Evolutionary conservation across 2,113 vertebrate genomes (phyloP), one percentile per base, ranked within the genome.

Genomic region (Cisticola juncidis): DNA sequence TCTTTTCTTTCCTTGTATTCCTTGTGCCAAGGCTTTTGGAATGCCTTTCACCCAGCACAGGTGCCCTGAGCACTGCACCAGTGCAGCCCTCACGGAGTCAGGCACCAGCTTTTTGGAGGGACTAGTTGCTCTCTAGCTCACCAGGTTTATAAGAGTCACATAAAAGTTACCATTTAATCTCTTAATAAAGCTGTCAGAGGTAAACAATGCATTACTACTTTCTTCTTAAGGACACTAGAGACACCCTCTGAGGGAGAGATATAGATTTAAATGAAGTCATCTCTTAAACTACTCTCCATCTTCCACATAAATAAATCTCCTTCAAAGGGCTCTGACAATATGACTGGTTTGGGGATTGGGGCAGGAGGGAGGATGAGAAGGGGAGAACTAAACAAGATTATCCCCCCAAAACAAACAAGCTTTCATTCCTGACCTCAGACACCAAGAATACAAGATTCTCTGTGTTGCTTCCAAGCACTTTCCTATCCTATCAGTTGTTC

Each of bases 181-280:
- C 50, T 92, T 96, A 96, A 92, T 95, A 93, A 95, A 96, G 68
- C 79, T 92, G 86, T 83, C 82, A 90, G 86, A 80, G 42, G 82
- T 92, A 97, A 96, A 94, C 82, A 93, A 21, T 12, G 0, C 71
- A 95, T 94, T 91, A 91, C 45, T 69, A 53, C 81, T 68, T 76
- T 45, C 57, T 84, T 91, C 68, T 77, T 94, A 93, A 90, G 68
- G 88, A 81, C 50, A 45, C 62, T n/a, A 73, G 68, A 77, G 79
- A 77, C 38, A 81, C 33, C 48, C 64, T 88, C 79, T 73, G 64
- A 92, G 58, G 25, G 25, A 87, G 36, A 77, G 31, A 78, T 13
- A 64, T 3, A 88, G 68, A 94, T 77, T 79, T 83, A 88, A 90
- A 92, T 70, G 25, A 92, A 90, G 58, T 73, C 33, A 77, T 54